phyloP scores from a whole-genome alignment of 2,113 vertebrate species.

The Balaenoptera acutorostrata region DNA sequence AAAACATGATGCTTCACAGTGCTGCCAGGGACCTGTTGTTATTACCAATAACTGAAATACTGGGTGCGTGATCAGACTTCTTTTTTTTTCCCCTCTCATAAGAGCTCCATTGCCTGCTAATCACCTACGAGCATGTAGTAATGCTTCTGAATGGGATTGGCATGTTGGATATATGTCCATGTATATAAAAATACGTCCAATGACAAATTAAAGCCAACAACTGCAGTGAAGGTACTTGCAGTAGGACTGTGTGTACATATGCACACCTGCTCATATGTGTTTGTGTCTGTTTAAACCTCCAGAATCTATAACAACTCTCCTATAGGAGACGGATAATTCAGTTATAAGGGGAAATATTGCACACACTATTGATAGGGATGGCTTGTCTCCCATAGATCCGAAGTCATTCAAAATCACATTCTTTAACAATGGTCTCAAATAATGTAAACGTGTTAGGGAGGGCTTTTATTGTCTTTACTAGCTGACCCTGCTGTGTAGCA shows the following conservation, averaged over 20 bases:
- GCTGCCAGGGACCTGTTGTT: background rate
- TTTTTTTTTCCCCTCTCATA: background rate
- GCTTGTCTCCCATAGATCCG: constrained; percentile 3
- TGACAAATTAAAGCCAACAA: background rate
- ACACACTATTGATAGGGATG: background rate
- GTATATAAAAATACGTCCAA: background rate
- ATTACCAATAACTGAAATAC: background rate
- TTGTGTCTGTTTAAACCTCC: background rate
- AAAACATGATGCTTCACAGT: background rate
- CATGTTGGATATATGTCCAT: background rate
- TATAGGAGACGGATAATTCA: background rate
- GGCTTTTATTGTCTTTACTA: constrained; percentile 44
- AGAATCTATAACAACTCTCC: background rate
- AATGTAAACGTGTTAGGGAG: background rate
- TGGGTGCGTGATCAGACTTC: background rate
- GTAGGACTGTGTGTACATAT: background rate
- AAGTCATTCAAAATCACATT: constrained; percentile 49
- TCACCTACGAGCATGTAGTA: background rate
- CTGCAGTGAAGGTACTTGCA: background rate
- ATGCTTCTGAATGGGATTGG: background rate
- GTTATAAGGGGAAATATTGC: background rate
- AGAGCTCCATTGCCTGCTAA: background rate
- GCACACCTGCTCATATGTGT: background rate
- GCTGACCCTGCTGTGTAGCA: constrained; percentile 18
- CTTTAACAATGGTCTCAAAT: constrained; percentile 26